Conservation (phyloP, 2,888 invertebrate genomes). For the Cryptops parisi region DNA sequence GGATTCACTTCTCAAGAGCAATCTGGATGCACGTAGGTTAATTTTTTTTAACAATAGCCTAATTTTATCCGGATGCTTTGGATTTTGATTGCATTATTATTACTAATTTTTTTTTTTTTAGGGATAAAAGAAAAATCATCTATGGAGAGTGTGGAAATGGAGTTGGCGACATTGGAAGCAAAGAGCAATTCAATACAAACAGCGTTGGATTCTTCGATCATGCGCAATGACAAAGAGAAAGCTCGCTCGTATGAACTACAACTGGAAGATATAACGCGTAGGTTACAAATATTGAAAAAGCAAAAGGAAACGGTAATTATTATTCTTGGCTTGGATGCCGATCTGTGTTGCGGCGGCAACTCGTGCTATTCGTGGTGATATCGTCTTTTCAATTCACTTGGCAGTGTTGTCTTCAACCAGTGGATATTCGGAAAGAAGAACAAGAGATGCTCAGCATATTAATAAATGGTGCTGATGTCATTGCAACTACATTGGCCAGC, state of each 20-base stretch:
- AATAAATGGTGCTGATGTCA: conserved; percentile 43
- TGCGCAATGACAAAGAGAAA: no score
- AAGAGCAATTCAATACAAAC: background rate
- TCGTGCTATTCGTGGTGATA: no score
- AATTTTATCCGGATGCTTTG: no score
- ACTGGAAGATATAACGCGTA: background rate
- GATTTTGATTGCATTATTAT: background rate
- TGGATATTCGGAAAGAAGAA: background rate
- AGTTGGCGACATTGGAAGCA: background rate
- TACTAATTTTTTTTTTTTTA: background rate
- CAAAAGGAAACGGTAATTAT: background rate
- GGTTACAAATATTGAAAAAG: background rate
- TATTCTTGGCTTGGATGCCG: background rate
- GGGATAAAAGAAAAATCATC: conserved; percentile 6
- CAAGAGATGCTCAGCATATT: background rate
- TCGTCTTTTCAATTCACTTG: no score
- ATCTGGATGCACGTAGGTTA: background rate
- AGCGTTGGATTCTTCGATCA: no score
- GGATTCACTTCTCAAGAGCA: background rate
- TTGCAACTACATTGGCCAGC: conserved; percentile 54
- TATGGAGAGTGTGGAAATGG: background rate
- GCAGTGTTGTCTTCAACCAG: background rate
- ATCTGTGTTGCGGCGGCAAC: no score
- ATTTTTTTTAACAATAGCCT: no score
- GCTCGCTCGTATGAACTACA: background rate